These are phyloP conservation scores for Leptinotarsa tumamoca DNA, from an alignment of 2,888 invertebrate species.

Conservation along the genomic window DNA sequence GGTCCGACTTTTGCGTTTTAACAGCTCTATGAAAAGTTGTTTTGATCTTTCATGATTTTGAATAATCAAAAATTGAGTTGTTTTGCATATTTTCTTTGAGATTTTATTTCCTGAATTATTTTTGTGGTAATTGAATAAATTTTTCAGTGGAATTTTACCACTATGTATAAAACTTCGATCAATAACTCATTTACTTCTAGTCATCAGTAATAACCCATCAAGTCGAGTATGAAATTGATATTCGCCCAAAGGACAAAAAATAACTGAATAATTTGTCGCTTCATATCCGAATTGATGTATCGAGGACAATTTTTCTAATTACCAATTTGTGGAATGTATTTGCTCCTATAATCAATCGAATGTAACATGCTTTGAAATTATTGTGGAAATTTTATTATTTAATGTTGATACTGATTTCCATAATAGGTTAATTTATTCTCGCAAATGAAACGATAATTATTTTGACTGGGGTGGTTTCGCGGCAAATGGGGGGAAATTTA, in stretches of 20 bases:
- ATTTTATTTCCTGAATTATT: too few species aligned
- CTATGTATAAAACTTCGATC: not conserved
- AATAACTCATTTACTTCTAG: not conserved
- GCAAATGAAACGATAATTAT: not conserved
- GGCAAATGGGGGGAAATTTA: not conserved
- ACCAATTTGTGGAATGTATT: conserved; percentile 5
- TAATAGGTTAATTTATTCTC: not conserved
- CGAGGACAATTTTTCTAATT: not conserved
- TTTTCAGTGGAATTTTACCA: too few species aligned
- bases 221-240: not conserved
- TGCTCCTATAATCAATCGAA: not conserved
- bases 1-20: too few species aligned
- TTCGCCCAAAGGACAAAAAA: not conserved
- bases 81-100: too few species aligned
- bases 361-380: not conserved
- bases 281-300: conserved; percentile 7
- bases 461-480: not conserved
- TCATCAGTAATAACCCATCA: not conserved
- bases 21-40: too few species aligned
- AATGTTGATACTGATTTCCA: not conserved
- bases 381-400: not conserved
- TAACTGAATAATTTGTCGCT: conserved; percentile 16
- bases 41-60: too few species aligned
- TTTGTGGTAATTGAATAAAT: too few species aligned
- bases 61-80: too few species aligned